Evolutionary conservation across 2,888 invertebrate genomes (phyloP).

Genomic region (Perithous albicinctus): DNA sequence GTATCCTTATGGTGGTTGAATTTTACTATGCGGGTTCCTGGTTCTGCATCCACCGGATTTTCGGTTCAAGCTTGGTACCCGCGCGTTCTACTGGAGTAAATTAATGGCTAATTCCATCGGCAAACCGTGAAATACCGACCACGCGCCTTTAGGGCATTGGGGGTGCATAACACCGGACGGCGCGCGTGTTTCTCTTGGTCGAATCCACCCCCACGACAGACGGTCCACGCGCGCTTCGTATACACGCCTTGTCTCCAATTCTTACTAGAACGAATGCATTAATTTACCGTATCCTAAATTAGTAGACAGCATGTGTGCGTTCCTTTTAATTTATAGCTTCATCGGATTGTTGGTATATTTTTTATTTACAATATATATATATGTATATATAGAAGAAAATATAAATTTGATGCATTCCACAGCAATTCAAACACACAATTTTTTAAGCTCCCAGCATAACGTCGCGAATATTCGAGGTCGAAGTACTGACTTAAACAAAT

Average conservation of each 20-base stretch:
- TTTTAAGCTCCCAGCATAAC: no score
- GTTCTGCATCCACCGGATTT: constrained; percentile 14
- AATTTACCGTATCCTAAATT: constrained; percentile 73
- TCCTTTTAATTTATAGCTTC: constrained; percentile 13
- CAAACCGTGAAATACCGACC: constrained; percentile 80
- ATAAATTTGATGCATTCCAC: no score
- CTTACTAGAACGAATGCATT: constrained; percentile 78
- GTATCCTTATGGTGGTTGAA: constrained; percentile 19
- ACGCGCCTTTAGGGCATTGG: constrained; percentile 71
- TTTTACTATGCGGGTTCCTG: not conserved
- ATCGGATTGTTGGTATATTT: not conserved
- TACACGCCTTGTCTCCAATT: constrained; percentile 54
- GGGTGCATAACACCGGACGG: constrained; percentile 15
- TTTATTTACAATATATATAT: not conserved
- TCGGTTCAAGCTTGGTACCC: not conserved
- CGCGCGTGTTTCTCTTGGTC: constrained; percentile 37
- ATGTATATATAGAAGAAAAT: no score
- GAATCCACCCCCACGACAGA: constrained; percentile 75
- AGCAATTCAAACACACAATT: no score
- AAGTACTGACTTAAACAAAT: no score
- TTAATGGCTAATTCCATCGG: constrained; percentile 80
- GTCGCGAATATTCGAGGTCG: no score
- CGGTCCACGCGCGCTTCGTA: constrained; percentile 77
- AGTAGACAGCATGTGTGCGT: constrained; percentile 42
- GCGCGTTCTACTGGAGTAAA: constrained; percentile 73